Percentiles rank a stretch among this genome's conserved stretches.
phyloP scores from a whole-genome alignment of 1,140 invertebrate genomes.

The Teleopsis dalmanni region DNA sequence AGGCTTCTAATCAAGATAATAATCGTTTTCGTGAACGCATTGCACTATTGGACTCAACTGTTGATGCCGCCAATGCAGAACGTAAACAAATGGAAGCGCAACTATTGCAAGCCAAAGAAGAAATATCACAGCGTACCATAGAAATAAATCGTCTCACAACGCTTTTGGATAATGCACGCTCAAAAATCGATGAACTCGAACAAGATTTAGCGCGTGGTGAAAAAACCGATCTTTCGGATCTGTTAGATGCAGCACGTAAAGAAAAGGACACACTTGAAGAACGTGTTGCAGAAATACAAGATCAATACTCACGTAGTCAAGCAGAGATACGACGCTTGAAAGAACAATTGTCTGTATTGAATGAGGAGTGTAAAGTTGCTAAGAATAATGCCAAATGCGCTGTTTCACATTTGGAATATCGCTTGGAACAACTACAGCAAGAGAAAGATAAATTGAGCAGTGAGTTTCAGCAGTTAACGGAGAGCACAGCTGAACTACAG shows the following conservation, averaged over 20 bases:
- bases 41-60: constrained; percentile 58
- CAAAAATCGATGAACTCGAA: constrained; percentile 60
- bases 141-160: constrained; percentile 70
- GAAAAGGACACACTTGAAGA: constrained; percentile 64
- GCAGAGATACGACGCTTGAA: constrained; percentile 66
- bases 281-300: constrained; percentile 64
- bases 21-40: constrained; percentile 59
- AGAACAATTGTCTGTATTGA: constrained; percentile 62
- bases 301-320: constrained; percentile 66
- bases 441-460: constrained; percentile 62
- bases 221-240: constrained; percentile 60
- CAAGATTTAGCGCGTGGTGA: constrained; percentile 53
- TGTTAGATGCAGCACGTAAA: constrained; percentile 60
- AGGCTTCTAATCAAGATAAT: constrained; percentile 51
- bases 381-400: constrained; percentile 76
- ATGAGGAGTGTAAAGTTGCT: constrained; percentile 72
- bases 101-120: constrained; percentile 59
- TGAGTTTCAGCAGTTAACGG: constrained; percentile 65
- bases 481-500: constrained; percentile 67
- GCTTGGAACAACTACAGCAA: constrained; percentile 60
- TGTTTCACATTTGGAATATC: constrained; percentile 71
- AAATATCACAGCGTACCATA: constrained; percentile 56
- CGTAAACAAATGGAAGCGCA: constrained; percentile 64
- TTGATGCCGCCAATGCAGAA: constrained; percentile 64
- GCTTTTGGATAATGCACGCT: constrained; percentile 71